phyloP scores from a whole-genome alignment of 2,888 invertebrate species.

The Crepidodera aurea region DNA sequence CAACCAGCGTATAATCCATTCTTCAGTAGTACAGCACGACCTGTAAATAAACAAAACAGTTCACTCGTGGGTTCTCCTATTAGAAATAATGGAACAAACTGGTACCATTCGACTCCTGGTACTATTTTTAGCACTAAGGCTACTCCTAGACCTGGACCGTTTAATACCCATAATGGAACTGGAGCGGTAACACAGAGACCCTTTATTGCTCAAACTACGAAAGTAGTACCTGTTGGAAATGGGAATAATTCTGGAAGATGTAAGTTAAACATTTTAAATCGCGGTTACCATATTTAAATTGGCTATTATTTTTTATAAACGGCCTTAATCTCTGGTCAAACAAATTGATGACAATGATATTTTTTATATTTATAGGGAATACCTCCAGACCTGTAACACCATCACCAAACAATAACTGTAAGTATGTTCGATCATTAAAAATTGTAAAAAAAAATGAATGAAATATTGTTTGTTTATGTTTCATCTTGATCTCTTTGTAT shows the following conservation, averaged over 20 bases:
- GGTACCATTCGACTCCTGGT: background rate
- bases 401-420: background rate
- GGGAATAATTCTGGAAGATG: slow-evolving; percentile 1
- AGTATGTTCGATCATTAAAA: background rate
- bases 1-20: slow-evolving; percentile 24
- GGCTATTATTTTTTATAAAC: too few relatives aligned
- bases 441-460: too few relatives aligned
- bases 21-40: slow-evolving; percentile 5
- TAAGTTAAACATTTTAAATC: background rate
- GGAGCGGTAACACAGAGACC: background rate
- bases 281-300: too few relatives aligned
- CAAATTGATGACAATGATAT: too few relatives aligned
- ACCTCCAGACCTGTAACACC: background rate
- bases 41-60: background rate
- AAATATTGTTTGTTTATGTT: too few relatives aligned
- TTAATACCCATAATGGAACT: background rate
- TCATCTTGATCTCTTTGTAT: too few relatives aligned
- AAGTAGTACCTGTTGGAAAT: background rate
- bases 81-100: background rate
- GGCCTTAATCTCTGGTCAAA: too few relatives aligned
- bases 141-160: background rate
- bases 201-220: background rate
- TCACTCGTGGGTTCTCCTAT: background rate
- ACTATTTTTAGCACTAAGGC: background rate
- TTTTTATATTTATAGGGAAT: background rate